A percentile compares a stretch with the other conserved stretches of the same genome.
Conservation (phyloP, 2,888 invertebrate genomes). For the Megaustenia siamemsis region DNA sequence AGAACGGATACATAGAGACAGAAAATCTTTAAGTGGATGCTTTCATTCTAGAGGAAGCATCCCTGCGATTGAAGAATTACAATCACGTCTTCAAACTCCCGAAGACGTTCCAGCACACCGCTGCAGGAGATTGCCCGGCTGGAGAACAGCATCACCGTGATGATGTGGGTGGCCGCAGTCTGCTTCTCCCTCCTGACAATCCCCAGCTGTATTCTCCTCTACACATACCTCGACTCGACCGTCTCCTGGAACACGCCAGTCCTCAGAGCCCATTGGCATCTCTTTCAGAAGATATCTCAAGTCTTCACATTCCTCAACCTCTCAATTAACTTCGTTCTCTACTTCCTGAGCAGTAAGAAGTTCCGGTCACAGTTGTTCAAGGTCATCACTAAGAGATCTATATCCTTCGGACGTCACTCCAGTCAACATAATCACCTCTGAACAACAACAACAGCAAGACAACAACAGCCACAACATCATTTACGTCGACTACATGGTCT, state of each 20-base stretch:
- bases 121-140: constrained; percentile 38
- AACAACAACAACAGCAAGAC: constrained; percentile 33
- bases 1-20: constrained; percentile 18
- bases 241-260: constrained; percentile 38
- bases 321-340: constrained; percentile 31
- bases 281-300: constrained; percentile 25
- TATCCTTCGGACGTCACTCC: background rate
- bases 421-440: background rate
- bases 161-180: constrained; percentile 45
- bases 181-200: constrained; percentile 42
- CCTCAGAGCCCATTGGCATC: constrained; percentile 16
- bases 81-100: background rate
- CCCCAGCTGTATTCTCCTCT: constrained; percentile 34
- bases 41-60: background rate
- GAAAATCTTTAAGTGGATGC: background rate
- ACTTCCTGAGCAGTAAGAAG: constrained; percentile 46
- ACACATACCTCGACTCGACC: background rate
- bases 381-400: background rate
- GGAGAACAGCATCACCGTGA: constrained; percentile 44
- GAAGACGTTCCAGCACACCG: background rate
- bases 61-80: background rate
- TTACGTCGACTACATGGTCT: constrained; percentile 1
- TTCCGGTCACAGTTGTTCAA: constrained; percentile 37
- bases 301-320: constrained; percentile 35
- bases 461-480: background rate